phyloP scores from a whole-genome alignment of 2,113 vertebrate genomes.

The Kryptolebias marmoratus region DNA sequence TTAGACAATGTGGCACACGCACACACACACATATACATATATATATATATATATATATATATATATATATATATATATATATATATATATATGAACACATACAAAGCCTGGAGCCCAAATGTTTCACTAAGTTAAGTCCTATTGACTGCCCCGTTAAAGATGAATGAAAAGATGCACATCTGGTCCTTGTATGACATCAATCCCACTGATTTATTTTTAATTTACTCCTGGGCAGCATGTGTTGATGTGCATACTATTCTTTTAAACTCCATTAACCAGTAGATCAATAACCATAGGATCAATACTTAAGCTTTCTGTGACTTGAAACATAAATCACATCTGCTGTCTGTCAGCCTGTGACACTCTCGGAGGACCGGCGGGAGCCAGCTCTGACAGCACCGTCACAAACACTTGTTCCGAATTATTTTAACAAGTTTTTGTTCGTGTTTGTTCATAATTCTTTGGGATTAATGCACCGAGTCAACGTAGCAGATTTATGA shows the following conservation, averaged over 20 bases:
- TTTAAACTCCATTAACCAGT: conserved; percentile 57
- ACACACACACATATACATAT: conserved; percentile 23
- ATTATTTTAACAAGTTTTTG: background rate
- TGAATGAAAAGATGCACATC: conserved; percentile 52
- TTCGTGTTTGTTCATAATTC: no score
- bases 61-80: no score
- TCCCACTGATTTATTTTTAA: conserved; percentile 49
- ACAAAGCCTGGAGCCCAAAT: conserved; percentile 46
- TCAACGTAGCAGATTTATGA: no score
- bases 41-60: background rate
- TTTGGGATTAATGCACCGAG: no score
- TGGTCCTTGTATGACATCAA: conserved; percentile 46
- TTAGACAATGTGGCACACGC: conserved; percentile 45
- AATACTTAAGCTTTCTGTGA: conserved; percentile 55
- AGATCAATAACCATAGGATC: conserved; percentile 68
- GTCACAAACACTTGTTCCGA: background rate
- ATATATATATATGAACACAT: conserved; percentile 20
- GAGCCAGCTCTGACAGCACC: background rate
- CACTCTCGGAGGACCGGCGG: conserved; percentile 1
- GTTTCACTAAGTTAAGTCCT: conserved; percentile 5
- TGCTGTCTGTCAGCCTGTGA: conserved; percentile 44
- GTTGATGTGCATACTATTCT: conserved; percentile 47
- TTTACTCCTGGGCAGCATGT: conserved; percentile 47
- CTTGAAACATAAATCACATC: conserved; percentile 48
- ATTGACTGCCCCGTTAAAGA: conserved; percentile 39